Base-by-base conservation (phyloP, 2,797 vertebrate genomes). In the Sebastes hopkinsi region DNA sequence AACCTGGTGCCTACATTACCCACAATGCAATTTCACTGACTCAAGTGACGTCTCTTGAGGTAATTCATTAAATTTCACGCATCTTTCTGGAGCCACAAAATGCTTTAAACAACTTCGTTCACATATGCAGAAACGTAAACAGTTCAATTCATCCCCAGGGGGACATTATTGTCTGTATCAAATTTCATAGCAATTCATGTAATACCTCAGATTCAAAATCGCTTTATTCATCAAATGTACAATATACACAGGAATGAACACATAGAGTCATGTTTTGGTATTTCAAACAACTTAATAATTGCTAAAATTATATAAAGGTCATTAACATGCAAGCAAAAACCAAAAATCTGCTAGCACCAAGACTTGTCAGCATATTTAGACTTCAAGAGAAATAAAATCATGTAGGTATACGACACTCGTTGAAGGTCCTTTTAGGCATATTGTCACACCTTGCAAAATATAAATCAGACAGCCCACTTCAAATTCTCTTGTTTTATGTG, bases 361-460 rank as follows among this genome's bases (percentile, higher is more conserved):
- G 12, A 22, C 65, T 25, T 81, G 79, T 87, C 81, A 83, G 73
- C 76, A 67, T 69, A 67, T 86, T 65, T 23, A 46, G 30, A 64
- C 67, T 79, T 77, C 58, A 81, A 50, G 54, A 60, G 59, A 34
- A 83, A 68, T 30, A 34, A 34, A 54, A 50, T 56, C 42, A 58
- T 22, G 72, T 36, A 18, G 52, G 27, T 50, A 11, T 10, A 6
- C 23, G 74, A 84, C 56, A 74, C 59, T 66, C 29, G 6, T 36
- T 68, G 66, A 78, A 82, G 13, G 59, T 76, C 27, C 68, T 25
- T 60, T 32, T 25, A 50, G 25, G 67, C 65, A 72, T 80, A 79
- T 58, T 76, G 83, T 81, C 83, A 86, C 72, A 80, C 76, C 62
- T 71, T 75, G 73, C 65, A 79, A 88, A 91, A 88, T 52, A 77